phyloP scores from a whole-genome alignment of 2,888 invertebrate genomes.

The Thyatira batis region DNA sequence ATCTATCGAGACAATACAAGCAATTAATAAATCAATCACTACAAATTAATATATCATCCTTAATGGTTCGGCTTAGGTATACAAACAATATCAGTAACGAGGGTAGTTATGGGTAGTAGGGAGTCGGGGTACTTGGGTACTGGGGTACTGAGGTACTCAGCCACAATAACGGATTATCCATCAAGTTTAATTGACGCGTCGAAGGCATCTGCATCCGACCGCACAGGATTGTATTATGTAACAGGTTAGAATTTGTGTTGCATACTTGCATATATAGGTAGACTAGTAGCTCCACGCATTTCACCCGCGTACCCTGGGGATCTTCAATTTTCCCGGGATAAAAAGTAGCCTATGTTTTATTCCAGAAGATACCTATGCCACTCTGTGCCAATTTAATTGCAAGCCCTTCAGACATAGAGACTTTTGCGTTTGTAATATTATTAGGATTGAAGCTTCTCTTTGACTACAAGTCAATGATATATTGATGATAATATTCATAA shows the following conservation, averaged over 20 bases:
- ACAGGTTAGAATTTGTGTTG: neutral
- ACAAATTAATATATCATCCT: neutral
- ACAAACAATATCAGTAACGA: slow-evolving; percentile 8
- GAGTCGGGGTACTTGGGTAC: slow-evolving; percentile 11
- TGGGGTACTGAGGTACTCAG: slow-evolving; percentile 8
- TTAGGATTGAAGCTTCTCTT: too few relatives aligned
- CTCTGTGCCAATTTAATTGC: too few relatives aligned
- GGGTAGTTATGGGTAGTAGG: slow-evolving; percentile 8
- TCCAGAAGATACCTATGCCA: too few relatives aligned
- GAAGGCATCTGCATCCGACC: slow-evolving; percentile 8
- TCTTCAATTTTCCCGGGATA: too few relatives aligned
- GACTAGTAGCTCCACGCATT: too few relatives aligned
- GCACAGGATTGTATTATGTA: neutral
- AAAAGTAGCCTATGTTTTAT: too few relatives aligned
- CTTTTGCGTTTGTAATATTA: too few relatives aligned
- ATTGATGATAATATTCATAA: too few relatives aligned
- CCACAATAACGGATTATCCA: slow-evolving; percentile 16
- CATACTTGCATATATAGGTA: too few relatives aligned
- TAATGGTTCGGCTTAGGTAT: neutral
- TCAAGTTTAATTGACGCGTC: slow-evolving; percentile 20
- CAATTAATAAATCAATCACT: neutral
- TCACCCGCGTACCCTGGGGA: too few relatives aligned
- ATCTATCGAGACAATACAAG: neutral
- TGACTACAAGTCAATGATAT: too few relatives aligned
- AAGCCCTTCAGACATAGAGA: too few relatives aligned